phyloP scores from a whole-genome alignment of 2,797 vertebrate genomes.

The Linurgus olivaceus region DNA sequence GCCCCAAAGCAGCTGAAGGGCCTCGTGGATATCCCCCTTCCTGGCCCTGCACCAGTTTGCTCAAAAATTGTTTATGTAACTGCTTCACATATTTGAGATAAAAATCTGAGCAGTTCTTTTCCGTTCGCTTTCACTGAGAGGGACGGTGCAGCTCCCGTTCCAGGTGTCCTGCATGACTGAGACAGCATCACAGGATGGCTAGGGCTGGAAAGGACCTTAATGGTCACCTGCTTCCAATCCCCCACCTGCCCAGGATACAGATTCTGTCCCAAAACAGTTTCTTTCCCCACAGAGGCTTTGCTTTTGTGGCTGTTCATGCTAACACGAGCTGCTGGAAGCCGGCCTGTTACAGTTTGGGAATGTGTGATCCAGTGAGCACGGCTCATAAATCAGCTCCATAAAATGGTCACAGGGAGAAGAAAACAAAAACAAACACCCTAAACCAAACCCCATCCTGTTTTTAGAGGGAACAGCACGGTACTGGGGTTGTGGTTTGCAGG shows the following conservation, averaged over 20 bases:
- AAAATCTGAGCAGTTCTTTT: not conserved
- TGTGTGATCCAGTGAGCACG: not conserved
- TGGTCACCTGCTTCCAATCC: not conserved
- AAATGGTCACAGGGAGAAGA: not conserved
- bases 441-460: not conserved
- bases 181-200: not conserved
- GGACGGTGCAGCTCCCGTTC: not conserved
- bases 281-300: not conserved
- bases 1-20: rapidly evolving
- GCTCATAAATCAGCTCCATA: not conserved
- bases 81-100: not conserved
- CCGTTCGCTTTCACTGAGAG: not conserved
- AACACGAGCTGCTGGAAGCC: not conserved
- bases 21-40: not conserved
- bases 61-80: not conserved
- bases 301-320: not conserved
- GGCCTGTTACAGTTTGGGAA: not conserved
- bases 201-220: not conserved
- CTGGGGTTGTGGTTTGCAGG: not conserved
- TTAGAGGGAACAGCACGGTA: rapidly evolving
- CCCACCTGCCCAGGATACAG: rapidly evolving
- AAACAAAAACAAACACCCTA: not conserved
- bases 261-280: not conserved
- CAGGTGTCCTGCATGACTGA: not conserved
- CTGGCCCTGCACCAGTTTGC: rapidly evolving